Percentiles rank a stretch among this genome's conserved stretches.
These are phyloP conservation scores for Amorpha juglandis DNA, from an alignment of 2,888 invertebrate genomes.

Conservation along the genomic window DNA sequence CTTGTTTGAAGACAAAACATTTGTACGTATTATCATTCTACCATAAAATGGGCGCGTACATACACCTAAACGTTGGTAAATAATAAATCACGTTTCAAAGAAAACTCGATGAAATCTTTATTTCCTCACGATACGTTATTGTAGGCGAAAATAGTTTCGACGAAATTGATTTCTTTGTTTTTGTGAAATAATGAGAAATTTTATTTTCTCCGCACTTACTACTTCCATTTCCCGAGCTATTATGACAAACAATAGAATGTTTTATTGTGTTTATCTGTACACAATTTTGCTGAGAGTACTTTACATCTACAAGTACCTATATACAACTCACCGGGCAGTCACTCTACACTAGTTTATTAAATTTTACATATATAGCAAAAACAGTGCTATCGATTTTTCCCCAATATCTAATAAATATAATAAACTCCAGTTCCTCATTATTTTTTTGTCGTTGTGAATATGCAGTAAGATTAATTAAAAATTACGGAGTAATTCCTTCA, in stretches of 20 bases:
- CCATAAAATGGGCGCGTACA: not conserved
- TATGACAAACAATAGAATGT: not conserved
- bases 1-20: not conserved
- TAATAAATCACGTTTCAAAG: slow-evolving; percentile 1
- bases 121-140: not conserved
- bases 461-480: too few species aligned
- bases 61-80: not conserved
- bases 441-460: too few species aligned
- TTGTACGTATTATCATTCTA: not conserved
- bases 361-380: too few species aligned
- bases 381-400: too few species aligned
- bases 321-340: too few species aligned
- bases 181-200: slow-evolving; percentile 9
- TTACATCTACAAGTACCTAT: not conserved
- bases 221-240: not conserved
- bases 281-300: too few species aligned
- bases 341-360: too few species aligned
- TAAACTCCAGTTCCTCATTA: too few species aligned
- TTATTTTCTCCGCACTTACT: not conserved
- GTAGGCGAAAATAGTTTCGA: not conserved
- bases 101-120: not conserved
- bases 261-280: not conserved
- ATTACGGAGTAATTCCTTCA: too few species aligned
- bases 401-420: too few species aligned
- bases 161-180: slow-evolving; percentile 16